Base-by-base conservation (phyloP, 2,113 vertebrate species). In the Cyphomyrus discorhynchus region DNA sequence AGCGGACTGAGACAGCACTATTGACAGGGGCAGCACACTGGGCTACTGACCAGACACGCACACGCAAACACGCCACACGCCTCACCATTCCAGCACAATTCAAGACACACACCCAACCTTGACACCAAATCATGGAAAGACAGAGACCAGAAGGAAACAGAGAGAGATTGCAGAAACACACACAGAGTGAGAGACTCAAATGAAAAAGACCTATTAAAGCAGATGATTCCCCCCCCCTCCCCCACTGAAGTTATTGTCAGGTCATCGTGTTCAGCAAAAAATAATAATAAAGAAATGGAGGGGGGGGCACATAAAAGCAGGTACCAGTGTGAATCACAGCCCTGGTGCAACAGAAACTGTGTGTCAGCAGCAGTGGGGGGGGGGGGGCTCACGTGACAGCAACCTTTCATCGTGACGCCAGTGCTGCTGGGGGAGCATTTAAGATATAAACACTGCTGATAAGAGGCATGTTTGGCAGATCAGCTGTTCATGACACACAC, bases 401-500 rank as follows among this genome's bases (percentile, higher is more conserved):
- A 31, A 31, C 53, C 62, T n/a, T 31, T 70, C 24, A 70, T 11
- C 8, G 27, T 70, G 24, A 31, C 4, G 62, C 24, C 66, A 15
- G 27, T 1, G 27, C 13, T 74, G 31, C 11, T 74, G 31, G 6
- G 27, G 13, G 27, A 35, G 66, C 66, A 74, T 74, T 74, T 74
- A 10, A n/a, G 8, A 62, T 62, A n/a, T n/a, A 74, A 74, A 74
- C 31, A 74, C 66, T 70, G 3, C n/a, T 5, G 70, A 74, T 74
- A 35, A 74, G 70, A 74, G 11, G 70, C n/a, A 27, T 15, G 27
- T 74, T 74, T 74, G 66, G 66, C 13, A 15, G 70, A 45, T 83
- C 83, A 90, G 83, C 84, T 70, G 27, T 83, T 35, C 50, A 31
- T 50, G 27, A 86, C 89, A 86, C 52, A 85, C 53, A 89, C 89